Base-by-base conservation (phyloP, 2,888 invertebrate genomes). In the Ellobium chinense region DNA sequence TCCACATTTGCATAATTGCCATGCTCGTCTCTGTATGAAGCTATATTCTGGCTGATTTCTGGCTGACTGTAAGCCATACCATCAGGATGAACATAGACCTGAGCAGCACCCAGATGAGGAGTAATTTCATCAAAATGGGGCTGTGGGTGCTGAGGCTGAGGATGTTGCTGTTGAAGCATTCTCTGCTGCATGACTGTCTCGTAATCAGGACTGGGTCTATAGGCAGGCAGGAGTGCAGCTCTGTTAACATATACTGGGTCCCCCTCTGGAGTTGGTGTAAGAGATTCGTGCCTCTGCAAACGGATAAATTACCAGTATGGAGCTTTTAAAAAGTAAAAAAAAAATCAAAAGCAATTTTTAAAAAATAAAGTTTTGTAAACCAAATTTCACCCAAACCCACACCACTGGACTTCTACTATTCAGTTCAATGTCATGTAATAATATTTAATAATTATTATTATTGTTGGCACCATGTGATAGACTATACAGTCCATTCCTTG, bases 191-290 rank as follows among this genome's bases (percentile, higher is more conserved):
- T 95, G 21, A 98, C 98, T 0, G 97, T 97, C 91, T 98, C 98
- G 93, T 99, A 99, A 93, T 98, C 98, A 0, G 99, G 98, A 1
- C 98, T 97, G 0, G 97, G 97, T 2, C 98, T 87, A 87, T 94
- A 94, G 1, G 92, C 89, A 0, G 94, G 93, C 36, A 93, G 84
- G 27, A 88, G 80, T 2, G 89, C 89, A 9, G 84, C 83, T 56
- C 89, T 83, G 62, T 84, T 85, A 4, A 87, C 85, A 72, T 88
- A 88, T 27, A 82, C 82, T 3, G 87, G 89, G 62, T 85, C 85
- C 12, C 73, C 62, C 18, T 81, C 82, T 3, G 82, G 74, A 14
- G 74, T 58, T 27, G 82, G 83, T 4, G 80, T 81, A 27, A 78
- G 5, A 24, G 74, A 34, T 31, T 80, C 80, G 46, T 74, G 74